Conservation (phyloP, 2,113 vertebrate species). For the Machaerirhynchus nigripectus region DNA sequence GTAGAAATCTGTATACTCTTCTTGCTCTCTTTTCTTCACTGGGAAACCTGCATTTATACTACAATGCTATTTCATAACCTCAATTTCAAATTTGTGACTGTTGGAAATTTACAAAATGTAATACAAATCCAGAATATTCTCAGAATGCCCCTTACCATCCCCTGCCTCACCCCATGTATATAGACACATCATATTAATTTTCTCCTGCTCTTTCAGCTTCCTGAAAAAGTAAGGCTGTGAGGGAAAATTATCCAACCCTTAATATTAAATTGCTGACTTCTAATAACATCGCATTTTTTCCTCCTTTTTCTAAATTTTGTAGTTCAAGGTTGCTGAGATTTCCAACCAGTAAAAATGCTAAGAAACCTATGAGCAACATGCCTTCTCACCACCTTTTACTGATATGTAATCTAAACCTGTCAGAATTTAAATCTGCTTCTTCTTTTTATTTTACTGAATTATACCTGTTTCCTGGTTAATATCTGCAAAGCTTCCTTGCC, state of each 20-base stretch:
- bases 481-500: neutral
- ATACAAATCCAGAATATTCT: neutral
- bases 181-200: neutral
- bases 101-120: neutral
- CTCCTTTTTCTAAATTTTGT: neutral
- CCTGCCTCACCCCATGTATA: rapidly evolving
- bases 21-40: neutral
- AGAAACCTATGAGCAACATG: neutral
- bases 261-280: neutral
- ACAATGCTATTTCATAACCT: neutral
- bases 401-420: neutral
- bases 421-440: neutral
- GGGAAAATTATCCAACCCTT: neutral
- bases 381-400: neutral
- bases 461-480: neutral
- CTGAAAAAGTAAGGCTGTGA: neutral
- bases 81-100: neutral
- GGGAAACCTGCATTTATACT: neutral
- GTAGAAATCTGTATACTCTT: neutral
- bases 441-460: neutral
- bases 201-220: neutral
- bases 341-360: neutral
- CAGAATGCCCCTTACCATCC: neutral
- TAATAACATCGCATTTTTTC: neutral
- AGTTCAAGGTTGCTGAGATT: neutral